Evolutionary conservation across 2,888 invertebrate genomes (phyloP).

Genomic region (Sesia bembeciformis): DNA sequence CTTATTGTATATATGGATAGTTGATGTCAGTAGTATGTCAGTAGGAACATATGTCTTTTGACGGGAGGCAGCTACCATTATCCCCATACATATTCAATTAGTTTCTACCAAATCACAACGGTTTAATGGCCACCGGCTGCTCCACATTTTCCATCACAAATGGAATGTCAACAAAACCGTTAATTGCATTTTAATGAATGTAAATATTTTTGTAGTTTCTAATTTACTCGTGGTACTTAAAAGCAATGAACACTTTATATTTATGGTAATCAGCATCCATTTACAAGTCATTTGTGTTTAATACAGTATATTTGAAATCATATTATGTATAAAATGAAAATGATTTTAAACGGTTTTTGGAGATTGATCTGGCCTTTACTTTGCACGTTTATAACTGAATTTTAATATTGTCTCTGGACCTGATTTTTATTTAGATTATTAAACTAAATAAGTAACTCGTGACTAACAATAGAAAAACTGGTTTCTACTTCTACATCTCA

Average conservation of each 20-base stretch:
- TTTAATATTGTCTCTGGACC: too few relatives aligned
- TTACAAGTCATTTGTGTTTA: conserved; percentile 14
- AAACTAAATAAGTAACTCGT: too few relatives aligned
- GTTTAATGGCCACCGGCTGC: conserved; percentile 4
- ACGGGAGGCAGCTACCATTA: conserved; percentile 1
- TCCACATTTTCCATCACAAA: conserved; percentile 8
- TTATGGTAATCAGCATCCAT: conserved; percentile 7
- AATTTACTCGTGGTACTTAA: conserved; percentile 8
- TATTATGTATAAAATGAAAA: too few relatives aligned
- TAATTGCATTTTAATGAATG: conserved; percentile 25
- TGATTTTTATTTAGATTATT: too few relatives aligned
- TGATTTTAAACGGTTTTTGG: too few relatives aligned
- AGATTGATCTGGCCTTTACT: too few relatives aligned
- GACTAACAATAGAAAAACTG: too few relatives aligned
- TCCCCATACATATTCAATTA: conserved; percentile 1
- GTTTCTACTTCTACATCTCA: too few relatives aligned
- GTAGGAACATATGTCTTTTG: neutral
- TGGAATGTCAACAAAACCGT: conserved; percentile 19
- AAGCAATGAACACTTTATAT: neutral
- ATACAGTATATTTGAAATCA: too few relatives aligned
- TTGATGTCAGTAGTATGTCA: too few relatives aligned
- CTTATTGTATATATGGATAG: too few relatives aligned
- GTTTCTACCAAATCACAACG: conserved; percentile 8
- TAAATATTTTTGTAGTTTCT: conserved; percentile 9
- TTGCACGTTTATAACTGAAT: too few relatives aligned